These are phyloP conservation scores for Rhopalosiphum maidis DNA, from an alignment of 1,140 invertebrate species.

Conservation along the genomic window DNA sequence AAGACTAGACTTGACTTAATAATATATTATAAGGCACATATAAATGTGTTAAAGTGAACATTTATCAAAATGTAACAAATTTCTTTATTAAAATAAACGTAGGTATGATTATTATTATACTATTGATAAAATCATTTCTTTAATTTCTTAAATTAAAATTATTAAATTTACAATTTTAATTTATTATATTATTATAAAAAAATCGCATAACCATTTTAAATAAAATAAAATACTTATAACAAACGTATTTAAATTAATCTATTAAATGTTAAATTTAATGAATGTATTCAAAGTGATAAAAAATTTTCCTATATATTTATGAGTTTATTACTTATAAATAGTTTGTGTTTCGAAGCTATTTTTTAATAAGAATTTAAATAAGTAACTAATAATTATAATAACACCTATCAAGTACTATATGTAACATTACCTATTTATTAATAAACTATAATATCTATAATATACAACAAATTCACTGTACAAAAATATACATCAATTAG, in stretches of 20 bases:
- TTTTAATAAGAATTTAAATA: neutral
- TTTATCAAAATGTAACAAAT: neutral
- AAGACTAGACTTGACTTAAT: neutral
- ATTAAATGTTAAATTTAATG: neutral
- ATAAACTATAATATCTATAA: no score
- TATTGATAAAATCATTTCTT: neutral
- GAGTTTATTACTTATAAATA: no score
- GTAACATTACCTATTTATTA: neutral
- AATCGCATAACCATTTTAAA: neutral
- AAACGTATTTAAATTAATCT: neutral
- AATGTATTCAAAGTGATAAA: neutral
- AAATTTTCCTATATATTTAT: no score
- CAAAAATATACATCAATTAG: neutral
- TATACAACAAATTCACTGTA: neutral
- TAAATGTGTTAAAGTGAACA: neutral
- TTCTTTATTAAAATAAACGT: neutral
- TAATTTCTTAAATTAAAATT: neutral
- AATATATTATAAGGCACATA: neutral
- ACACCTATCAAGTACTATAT: neutral
- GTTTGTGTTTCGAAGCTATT: no score
- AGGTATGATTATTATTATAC: neutral
- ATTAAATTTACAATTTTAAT: neutral
- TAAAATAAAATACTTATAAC: neutral
- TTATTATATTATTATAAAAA: neutral
- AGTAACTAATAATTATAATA: neutral